These are phyloP conservation scores for Phylloscopus whistleri DNA, from an alignment of 2,113 vertebrate genomes.

Conservation along the genomic window DNA sequence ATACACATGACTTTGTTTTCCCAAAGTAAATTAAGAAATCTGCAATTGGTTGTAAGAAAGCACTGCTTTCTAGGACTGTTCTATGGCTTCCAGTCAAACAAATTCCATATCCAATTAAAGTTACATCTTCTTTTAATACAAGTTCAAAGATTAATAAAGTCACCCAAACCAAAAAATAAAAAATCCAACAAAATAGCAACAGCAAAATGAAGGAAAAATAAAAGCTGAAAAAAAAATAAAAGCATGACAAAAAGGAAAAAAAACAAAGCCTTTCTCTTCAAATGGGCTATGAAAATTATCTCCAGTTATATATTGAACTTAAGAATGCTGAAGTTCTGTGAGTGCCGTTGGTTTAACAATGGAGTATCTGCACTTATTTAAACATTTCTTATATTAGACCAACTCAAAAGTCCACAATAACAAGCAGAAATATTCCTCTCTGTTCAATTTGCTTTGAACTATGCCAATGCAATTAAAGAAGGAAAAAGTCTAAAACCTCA, in stretches of 20 bases:
- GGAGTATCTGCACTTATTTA: not conserved
- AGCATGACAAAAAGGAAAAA: not conserved
- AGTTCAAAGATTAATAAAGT: conserved; percentile 11
- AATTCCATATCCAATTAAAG: not conserved
- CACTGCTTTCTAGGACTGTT: not conserved
- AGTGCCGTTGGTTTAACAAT: not conserved
- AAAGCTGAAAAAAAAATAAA: not conserved
- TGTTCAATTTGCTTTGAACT: not conserved
- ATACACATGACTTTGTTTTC: not conserved
- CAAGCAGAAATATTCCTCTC: not conserved
- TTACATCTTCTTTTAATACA: conserved; percentile 24
- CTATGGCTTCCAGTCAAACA: not conserved
- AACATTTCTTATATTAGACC: not conserved
- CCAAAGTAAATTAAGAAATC: not conserved
- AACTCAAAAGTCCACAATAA: not conserved
- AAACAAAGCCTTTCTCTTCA: not conserved
- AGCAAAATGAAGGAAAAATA: not conserved
- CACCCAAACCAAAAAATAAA: not conserved
- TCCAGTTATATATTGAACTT: not conserved
- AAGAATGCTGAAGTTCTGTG: not conserved
- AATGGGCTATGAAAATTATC: not conserved
- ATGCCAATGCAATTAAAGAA: not conserved
- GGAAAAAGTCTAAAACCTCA: not conserved
- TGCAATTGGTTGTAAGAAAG: conserved; percentile 5
- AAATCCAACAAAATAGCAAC: not conserved